These are phyloP conservation scores for Diloba caeruleocephala DNA, from an alignment of 2,888 invertebrate genomes.

Conservation along the genomic window DNA sequence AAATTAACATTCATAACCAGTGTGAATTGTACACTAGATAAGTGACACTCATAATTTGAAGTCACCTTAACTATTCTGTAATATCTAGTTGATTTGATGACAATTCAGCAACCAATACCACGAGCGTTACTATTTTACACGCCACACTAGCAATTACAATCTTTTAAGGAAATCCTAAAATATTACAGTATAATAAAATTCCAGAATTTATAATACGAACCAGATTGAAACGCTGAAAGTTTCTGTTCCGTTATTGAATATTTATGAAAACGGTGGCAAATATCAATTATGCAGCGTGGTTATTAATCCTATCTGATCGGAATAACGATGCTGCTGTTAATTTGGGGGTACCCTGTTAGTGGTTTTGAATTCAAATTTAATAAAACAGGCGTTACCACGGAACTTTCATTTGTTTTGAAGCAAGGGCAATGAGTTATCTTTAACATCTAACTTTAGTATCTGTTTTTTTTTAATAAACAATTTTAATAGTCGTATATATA, in stretches of 20 bases:
- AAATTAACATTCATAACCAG: too few relatives aligned
- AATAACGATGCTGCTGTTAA: constrained; percentile 68
- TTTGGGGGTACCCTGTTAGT: constrained; percentile 59
- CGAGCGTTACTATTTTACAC: constrained; percentile 20
- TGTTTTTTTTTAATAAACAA: too few relatives aligned
- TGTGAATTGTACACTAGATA: too few relatives aligned
- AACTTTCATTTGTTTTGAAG: constrained; percentile 27
- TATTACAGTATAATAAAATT: constrained; percentile 40
- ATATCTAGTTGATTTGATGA: not conserved
- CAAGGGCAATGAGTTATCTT: constrained; percentile 11
- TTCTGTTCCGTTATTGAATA: constrained; percentile 72
- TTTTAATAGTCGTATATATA: too few relatives aligned
- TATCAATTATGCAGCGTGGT: constrained; percentile 70
- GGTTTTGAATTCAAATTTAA: constrained; percentile 55
- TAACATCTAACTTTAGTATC: too few relatives aligned
- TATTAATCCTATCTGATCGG: constrained; percentile 73
- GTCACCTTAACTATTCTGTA: not conserved
- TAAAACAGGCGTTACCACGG: constrained; percentile 31
- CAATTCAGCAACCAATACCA: constrained; percentile 21
- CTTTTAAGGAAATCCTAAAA: constrained; percentile 30
- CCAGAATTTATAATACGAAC: constrained; percentile 47
- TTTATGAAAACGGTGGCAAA: constrained; percentile 78
- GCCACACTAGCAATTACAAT: constrained; percentile 33
- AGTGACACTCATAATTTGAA: too few relatives aligned
- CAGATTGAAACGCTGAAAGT: constrained; percentile 67